Evolutionary conservation across 1,140 invertebrate genomes (phyloP).

Genomic region (Leptinotarsa defecta): DNA sequence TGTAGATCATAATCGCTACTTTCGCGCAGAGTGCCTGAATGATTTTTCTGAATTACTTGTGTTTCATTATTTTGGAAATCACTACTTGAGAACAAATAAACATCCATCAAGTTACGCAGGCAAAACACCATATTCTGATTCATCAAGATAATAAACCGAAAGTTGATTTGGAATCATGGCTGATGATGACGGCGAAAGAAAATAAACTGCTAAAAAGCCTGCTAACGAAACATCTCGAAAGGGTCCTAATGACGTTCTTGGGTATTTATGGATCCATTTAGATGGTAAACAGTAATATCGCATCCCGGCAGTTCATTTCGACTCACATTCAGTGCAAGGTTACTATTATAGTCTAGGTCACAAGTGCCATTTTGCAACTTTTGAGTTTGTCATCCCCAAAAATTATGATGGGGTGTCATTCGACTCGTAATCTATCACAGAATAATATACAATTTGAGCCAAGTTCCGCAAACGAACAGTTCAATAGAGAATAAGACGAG

Average conservation of each 20-base stretch:
- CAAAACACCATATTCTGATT: background rate
- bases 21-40: no score
- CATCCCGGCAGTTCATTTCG: background rate
- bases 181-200: background rate
- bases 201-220: conserved; percentile 15
- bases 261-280: conserved; percentile 27
- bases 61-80: no score
- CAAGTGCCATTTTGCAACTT: no score
- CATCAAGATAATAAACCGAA: background rate
- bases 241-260: conserved; percentile 25
- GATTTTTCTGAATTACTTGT: no score
- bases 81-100: no score
- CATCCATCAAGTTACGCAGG: background rate
- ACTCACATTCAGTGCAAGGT: background rate
- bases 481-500: no score
- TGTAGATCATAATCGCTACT: no score
- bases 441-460: no score
- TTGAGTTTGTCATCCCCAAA: no score
- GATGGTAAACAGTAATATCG: conserved; percentile 23
- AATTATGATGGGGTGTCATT: no score
- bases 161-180: conserved; percentile 15
- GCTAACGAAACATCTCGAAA: conserved; percentile 25
- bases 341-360: background rate
- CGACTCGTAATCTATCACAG: no score
- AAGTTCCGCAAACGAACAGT: no score